Percentiles rank a stretch among this genome's conserved stretches.
phyloP scores from a whole-genome alignment of 92 coral and sea anemone genomes.

The Desmophyllum pertusum region DNA sequence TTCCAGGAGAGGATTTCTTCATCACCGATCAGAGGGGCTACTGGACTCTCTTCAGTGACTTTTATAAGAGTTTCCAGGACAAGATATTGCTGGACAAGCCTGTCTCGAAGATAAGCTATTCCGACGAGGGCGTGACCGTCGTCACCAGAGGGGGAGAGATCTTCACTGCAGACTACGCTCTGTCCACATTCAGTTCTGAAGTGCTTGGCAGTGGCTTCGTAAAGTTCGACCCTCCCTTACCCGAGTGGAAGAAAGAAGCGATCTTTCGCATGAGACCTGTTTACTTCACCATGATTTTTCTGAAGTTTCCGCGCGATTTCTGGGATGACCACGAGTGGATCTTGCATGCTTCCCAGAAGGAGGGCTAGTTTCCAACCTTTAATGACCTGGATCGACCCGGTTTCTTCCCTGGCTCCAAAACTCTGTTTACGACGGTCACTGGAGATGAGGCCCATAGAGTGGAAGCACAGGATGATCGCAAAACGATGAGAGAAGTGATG shows the following conservation, averaged over 20 bases:
- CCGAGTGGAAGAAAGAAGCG: no score
- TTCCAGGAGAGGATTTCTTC: no score
- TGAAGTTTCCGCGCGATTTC: no score
- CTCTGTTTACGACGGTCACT: neutral
- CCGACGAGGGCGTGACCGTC: neutral
- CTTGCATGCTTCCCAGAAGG: neutral
- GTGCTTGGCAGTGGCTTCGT: no score
- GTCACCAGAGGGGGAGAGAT: constrained; percentile 1
- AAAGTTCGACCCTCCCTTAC: no score
- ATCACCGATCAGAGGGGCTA: no score
- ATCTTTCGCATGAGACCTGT: constrained; percentile 12
- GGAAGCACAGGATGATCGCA: constrained; percentile 13
- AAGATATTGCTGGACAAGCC: constrained; percentile 32
- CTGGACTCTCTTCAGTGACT: no score
- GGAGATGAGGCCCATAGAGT: constrained; percentile 9
- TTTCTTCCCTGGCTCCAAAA: neutral
- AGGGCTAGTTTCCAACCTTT: constrained; percentile 16
- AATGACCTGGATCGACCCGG: no score
- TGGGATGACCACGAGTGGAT: constrained; percentile 1
- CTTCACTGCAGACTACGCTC: constrained; percentile 32
- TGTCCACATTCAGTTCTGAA: no score
- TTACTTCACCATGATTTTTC: constrained; percentile 22
- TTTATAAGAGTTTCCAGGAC: constrained; percentile 5
- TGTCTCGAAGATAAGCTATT: constrained; percentile 10
- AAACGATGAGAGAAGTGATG: no score